Percentiles rank a stretch among this genome's conserved stretches.
These are phyloP conservation scores for Sitodiplosis mosellana DNA, from an alignment of 1,140 invertebrate species.

Conservation along the genomic window DNA sequence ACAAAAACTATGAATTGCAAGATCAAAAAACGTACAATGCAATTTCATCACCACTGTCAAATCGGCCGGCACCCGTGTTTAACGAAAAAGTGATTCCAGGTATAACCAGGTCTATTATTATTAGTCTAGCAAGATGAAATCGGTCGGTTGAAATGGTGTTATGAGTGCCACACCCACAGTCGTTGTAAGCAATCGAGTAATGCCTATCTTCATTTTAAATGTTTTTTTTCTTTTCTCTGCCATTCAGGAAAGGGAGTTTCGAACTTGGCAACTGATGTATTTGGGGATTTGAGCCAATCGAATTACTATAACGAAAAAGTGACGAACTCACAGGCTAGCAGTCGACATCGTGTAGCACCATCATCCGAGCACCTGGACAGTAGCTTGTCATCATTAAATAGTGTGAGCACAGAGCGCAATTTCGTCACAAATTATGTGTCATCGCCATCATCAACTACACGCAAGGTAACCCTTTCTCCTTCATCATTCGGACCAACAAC, in stretches of 20 bases:
- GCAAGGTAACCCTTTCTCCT: conserved; percentile 7
- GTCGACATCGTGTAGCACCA: not conserved
- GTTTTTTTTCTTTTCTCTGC: not conserved
- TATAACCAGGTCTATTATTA: no score
- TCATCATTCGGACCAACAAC: conserved; percentile 8
- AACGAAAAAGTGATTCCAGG: no score
- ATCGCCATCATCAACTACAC: conserved; percentile 5
- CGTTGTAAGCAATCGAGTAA: no score
- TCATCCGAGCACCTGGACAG: no score
- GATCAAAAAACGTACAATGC: not conserved
- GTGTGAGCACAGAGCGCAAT: no score
- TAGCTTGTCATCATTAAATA: no score
- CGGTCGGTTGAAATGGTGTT: no score
- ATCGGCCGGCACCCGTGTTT: conserved; percentile 2
- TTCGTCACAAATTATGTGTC: not conserved
- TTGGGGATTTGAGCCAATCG: no score
- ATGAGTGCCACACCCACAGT: no score
- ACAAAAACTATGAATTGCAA: not conserved
- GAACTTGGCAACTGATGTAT: no score
- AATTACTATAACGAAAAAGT: not conserved
- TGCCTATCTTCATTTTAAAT: no score
- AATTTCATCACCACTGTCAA: not conserved
- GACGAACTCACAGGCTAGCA: not conserved
- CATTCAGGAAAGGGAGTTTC: not conserved
- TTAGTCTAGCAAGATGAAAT: no score